Conservation (phyloP, 2,888 invertebrate genomes). For the Reticulitermes lucifugus region DNA sequence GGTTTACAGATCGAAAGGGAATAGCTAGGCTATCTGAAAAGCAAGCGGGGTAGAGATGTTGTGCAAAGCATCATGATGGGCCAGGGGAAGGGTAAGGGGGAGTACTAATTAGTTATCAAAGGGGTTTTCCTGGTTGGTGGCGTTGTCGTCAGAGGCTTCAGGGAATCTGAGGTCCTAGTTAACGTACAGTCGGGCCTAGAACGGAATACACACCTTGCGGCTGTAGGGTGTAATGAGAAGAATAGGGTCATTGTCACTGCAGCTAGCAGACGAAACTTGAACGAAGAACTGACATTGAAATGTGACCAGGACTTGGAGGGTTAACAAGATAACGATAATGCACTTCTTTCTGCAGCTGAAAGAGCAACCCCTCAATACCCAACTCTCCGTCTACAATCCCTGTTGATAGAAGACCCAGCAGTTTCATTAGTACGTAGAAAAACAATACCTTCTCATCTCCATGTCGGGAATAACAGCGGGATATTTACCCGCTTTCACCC, state of each 20-base stretch:
- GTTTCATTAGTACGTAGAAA: slow-evolving; percentile 39
- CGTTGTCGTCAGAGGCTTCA: slow-evolving; percentile 45
- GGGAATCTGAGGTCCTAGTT: slow-evolving; percentile 44
- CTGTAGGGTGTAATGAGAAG: background rate
- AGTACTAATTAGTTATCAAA: slow-evolving; percentile 53
- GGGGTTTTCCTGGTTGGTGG: slow-evolving; percentile 48
- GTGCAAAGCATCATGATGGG: slow-evolving; percentile 54
- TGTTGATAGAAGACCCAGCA: slow-evolving; percentile 21
- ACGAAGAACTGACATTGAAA: background rate
- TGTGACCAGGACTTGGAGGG: background rate
- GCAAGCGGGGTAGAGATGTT: slow-evolving; percentile 52
- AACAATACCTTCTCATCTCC: slow-evolving; percentile 51
- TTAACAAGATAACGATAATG: too few relatives aligned
- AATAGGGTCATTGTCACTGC: background rate
- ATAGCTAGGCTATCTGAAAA: slow-evolving; percentile 40
- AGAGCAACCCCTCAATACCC: slow-evolving; percentile 17
- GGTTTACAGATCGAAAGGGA: slow-evolving; percentile 48
- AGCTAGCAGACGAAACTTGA: background rate
- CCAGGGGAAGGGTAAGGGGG: slow-evolving; percentile 47
- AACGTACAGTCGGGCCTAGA: slow-evolving; percentile 39
- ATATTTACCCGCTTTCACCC: slow-evolving; percentile 12
- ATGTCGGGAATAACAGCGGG: slow-evolving; percentile 32
- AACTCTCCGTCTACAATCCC: background rate
- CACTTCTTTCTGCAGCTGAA: background rate
- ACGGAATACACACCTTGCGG: slow-evolving; percentile 17